Conservation (phyloP, 2,888 invertebrate species). For the Acheta domesticus region DNA sequence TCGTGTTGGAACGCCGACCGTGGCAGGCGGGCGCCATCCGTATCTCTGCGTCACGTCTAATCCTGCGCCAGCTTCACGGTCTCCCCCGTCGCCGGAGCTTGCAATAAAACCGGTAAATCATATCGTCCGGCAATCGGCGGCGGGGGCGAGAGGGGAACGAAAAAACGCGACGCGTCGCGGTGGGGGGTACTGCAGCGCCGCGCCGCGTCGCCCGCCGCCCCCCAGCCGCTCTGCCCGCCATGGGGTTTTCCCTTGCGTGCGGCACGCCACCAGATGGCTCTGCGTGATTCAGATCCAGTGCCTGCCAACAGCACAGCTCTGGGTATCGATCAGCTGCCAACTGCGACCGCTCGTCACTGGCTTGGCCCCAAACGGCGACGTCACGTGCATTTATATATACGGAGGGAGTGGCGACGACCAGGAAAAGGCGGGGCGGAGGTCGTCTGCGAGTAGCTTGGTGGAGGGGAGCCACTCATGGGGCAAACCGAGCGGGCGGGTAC, state of each 20-base stretch:
- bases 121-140: background rate
- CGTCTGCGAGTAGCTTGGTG: too few relatives aligned
- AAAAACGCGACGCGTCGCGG: background rate
- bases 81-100: background rate
- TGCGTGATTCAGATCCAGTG: background rate
- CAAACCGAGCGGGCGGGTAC: too few relatives aligned
- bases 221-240: background rate
- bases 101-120: background rate
- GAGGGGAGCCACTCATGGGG: too few relatives aligned
- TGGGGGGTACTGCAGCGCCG: background rate
- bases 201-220: background rate
- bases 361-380: background rate
- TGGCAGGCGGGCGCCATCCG: too few relatives aligned
- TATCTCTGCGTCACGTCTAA: too few relatives aligned
- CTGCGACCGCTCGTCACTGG: background rate
- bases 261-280: background rate
- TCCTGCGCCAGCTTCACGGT: too few relatives aligned
- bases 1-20: too few relatives aligned
- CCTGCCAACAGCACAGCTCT: background rate
- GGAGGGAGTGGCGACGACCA: too few relatives aligned
- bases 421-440: too few relatives aligned
- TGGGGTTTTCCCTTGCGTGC: background rate
- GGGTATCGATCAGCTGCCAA: conserved; percentile 9
- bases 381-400: background rate
- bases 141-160: background rate